A percentile compares a stretch with the other conserved stretches of the same genome.
phyloP scores from a whole-genome alignment of 2,888 invertebrate genomes.

The Pristionchus entomophagus region DNA sequence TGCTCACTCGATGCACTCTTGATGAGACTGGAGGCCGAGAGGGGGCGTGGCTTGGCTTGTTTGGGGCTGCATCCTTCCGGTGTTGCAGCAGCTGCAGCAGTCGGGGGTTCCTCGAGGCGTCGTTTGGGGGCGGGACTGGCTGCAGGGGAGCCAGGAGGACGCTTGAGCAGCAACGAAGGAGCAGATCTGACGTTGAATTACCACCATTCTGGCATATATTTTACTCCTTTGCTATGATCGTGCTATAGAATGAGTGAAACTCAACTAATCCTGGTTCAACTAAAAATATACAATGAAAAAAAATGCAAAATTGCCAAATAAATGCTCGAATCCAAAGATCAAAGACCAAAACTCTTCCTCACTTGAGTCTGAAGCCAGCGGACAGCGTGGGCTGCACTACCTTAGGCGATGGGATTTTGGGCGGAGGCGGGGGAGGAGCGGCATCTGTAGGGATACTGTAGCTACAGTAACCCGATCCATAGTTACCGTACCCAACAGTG shows the following conservation, averaged over 20 bases:
- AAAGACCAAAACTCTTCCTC: neutral
- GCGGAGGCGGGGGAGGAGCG: constrained; percentile 29
- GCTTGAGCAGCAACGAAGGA: neutral
- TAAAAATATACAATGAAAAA: no score
- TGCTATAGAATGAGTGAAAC: no score
- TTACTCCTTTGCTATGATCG: no score
- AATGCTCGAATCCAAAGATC: no score
- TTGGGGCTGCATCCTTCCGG: neutral
- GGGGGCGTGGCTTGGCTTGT: constrained; percentile 29
- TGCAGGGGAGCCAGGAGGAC: neutral
- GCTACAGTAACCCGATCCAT: neutral
- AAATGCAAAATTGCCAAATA: no score
- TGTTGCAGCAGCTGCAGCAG: neutral
- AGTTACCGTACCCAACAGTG: neutral
- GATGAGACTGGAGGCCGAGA: constrained; percentile 26
- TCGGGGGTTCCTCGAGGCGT: neutral
- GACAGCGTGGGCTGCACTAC: no score
- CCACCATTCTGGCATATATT: no score
- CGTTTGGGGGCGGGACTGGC: constrained; percentile 6
- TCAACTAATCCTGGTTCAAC: no score
- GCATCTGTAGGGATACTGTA: neutral
- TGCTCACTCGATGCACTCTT: neutral
- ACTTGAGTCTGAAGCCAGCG: neutral
- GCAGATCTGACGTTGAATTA: neutral
- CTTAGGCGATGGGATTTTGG: constrained; percentile 3